Conservation (phyloP, 1,140 invertebrate species). For the Glossosoma conforme region DNA sequence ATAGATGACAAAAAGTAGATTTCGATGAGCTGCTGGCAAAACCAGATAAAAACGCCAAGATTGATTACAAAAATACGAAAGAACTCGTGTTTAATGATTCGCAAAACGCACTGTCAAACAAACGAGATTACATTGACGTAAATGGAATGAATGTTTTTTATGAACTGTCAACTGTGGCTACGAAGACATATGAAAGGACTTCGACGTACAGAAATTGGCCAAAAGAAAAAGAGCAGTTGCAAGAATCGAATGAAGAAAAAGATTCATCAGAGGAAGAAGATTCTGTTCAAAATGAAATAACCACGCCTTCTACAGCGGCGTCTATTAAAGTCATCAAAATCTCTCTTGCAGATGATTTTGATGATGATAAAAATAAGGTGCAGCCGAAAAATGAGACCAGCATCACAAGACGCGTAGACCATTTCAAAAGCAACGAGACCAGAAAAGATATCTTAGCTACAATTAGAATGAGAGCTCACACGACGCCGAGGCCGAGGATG, state of each 20-base stretch:
- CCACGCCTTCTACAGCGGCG: conserved; percentile 3
- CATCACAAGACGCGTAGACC: conserved; percentile 13
- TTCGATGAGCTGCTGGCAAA: conserved; percentile 24
- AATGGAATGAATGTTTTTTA: conserved; percentile 27
- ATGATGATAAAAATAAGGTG: too few species aligned
- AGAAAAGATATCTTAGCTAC: conserved; percentile 23
- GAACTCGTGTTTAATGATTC: conserved; percentile 19
- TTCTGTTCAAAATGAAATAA: conserved; percentile 11
- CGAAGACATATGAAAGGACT: conserved; percentile 19
- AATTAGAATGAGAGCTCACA: conserved; percentile 27
- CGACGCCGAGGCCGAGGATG: conserved; percentile 23
- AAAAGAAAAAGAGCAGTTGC: too few species aligned
- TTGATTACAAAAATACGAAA: conserved; percentile 28
- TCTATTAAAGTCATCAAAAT: conserved; percentile 13
- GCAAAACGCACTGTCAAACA: conserved; percentile 13
- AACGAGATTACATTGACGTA: conserved; percentile 11
- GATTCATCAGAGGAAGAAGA: conserved; percentile 6
- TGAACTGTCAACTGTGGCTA: conserved; percentile 23
- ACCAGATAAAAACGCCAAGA: conserved; percentile 23
- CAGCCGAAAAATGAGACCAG: conserved; percentile 7
- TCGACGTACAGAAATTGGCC: too few species aligned
- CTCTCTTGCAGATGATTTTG: background rate
- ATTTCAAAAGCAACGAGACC: conserved; percentile 20
- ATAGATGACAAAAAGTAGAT: conserved; percentile 7
- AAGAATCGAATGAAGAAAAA: too few species aligned